Conservation (phyloP, 2,888 invertebrate genomes). For the Drosophila fulvimacula region DNA sequence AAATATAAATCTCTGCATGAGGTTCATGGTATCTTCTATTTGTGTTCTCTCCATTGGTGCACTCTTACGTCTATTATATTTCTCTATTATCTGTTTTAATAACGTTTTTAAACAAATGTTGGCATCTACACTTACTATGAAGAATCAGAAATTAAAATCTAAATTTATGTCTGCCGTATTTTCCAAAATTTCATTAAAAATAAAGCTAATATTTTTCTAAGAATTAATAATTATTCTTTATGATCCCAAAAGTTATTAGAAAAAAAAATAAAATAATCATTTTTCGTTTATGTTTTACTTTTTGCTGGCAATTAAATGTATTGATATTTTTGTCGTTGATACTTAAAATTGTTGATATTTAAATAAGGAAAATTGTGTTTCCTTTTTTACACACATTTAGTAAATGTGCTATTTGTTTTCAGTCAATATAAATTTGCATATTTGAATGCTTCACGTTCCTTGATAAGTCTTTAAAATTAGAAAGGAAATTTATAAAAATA, state of each 20-base stretch:
- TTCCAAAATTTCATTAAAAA: neutral
- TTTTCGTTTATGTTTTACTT: neutral
- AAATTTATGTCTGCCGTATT: neutral
- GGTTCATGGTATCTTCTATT: too few species aligned
- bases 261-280: neutral
- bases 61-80: too few species aligned
- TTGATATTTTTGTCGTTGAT: too few species aligned
- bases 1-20: too few species aligned
- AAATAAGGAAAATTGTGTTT: too few species aligned
- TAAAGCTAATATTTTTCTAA: neutral
- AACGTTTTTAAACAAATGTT: neutral
- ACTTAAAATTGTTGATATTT: too few species aligned
- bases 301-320: neutral
- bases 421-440: constrained; percentile 36
- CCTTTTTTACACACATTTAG: too few species aligned
- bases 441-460: constrained; percentile 11
- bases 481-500: neutral
- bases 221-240: neutral
- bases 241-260: neutral
- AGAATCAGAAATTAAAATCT: neutral
- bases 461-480: neutral
- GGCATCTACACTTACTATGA: neutral
- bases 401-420: neutral
- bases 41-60: too few species aligned
- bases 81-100: neutral